Conservation (phyloP, 2,888 invertebrate genomes). For the Branchellion lobata region DNA sequence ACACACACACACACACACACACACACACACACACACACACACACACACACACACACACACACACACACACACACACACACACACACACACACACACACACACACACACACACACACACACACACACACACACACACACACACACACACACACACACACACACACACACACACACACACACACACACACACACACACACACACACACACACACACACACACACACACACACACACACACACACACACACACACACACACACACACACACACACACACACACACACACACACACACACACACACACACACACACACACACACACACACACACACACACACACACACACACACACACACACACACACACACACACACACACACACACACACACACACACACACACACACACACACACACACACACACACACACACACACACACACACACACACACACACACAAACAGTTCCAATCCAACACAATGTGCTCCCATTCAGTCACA, state of each 20-base stretch:
- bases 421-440: conserved; percentile 42
- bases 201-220: conserved; percentile 32
- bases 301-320: conserved; percentile 41
- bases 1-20: neutral
- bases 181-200: conserved; percentile 20
- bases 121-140: conserved; percentile 34
- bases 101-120: neutral
- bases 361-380: conserved; percentile 45
- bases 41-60: no score
- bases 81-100: no score
- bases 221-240: conserved; percentile 29
- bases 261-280: conserved; percentile 32
- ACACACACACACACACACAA: conserved; percentile 11
- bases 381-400: conserved; percentile 43
- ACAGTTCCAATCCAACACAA: conserved; percentile 2
- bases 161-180: neutral
- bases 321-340: conserved; percentile 44
- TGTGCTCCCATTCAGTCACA: neutral
- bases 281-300: conserved; percentile 37
- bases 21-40: no score
- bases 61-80: no score
- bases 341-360: conserved; percentile 47
- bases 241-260: conserved; percentile 29
- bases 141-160: conserved; percentile 32
- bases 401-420: conserved; percentile 47